Base-by-base conservation (phyloP, 2,797 vertebrate species). In the Microctenopoma lineatum region DNA sequence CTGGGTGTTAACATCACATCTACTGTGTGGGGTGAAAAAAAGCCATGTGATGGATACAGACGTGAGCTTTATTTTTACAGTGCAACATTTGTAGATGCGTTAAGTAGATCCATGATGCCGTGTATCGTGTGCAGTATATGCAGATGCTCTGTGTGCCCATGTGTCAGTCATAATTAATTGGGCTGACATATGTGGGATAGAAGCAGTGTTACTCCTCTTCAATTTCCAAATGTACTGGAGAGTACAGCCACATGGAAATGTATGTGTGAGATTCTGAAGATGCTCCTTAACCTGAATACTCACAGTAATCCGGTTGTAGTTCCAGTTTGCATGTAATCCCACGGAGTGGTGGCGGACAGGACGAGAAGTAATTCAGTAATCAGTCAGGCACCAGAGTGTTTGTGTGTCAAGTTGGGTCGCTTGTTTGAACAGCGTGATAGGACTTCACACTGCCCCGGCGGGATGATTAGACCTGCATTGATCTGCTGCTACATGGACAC, bases 381-480 rank as follows among this genome's bases (percentile, higher is more conserved):
- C 88, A 81, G 86, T 72, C 66, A 42, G 66, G 64, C 84, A 68
- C 86, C 86, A 34, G 56, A 74, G 84, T 83, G 87, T 87, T 81
- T 78, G 81, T 77, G 81, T 81, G 84, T 79, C 66, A 64, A 75
- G 77, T 79, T 36, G 53, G 72, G 32, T 58, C 47, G 63, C 80
- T 84, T 87, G 90, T 92, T 90, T 90, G 86, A 89, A 87, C 86
- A 77, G 73, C 79, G 66, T 80, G 83, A 86, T 90, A 87, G 85
- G 84, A 89, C 87, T 83, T 84, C 84, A 89, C 87, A 72, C 67
- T 62, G 76, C 73, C 70, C 84, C 84, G 48, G 71, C 80, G 85
- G 90, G 87, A 83, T 87, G 93, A 93, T 93, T 92, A 92, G 81
- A 89, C 71, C 74, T 0, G 53, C 86, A 93, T 92, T 80, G 90